phyloP scores from a whole-genome alignment of 1,140 invertebrate species.

The Papilio polytes region DNA sequence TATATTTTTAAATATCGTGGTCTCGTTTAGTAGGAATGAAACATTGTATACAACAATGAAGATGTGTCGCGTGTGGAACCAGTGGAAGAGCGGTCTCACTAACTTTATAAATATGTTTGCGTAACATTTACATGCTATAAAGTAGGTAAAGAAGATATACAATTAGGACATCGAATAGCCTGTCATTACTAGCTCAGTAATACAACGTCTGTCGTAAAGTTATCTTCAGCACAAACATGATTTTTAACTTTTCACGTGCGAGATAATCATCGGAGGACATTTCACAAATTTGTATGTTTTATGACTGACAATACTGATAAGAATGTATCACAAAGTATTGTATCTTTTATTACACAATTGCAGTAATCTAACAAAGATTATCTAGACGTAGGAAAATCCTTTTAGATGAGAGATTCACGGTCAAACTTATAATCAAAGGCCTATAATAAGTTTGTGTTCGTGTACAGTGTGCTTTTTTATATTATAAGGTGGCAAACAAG shows the following conservation, averaged over 20 bases:
- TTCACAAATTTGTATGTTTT: neutral
- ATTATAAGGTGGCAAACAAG: too few relatives aligned
- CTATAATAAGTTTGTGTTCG: neutral
- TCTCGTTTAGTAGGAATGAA: neutral
- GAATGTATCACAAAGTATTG: neutral
- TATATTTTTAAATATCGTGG: neutral
- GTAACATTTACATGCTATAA: neutral
- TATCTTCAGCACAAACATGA: neutral
- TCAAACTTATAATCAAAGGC: too few relatives aligned
- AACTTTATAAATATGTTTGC: neutral
- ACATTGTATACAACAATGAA: neutral
- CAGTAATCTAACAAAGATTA: neutral
- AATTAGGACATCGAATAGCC: neutral
- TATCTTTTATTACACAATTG: constrained; percentile 7
- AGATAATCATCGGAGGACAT: neutral
- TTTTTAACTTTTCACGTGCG: constrained; percentile 6
- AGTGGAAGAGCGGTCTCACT: neutral
- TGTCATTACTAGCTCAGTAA: neutral
- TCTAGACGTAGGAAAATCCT: neutral
- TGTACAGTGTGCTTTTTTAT: neutral
- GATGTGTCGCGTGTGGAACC: neutral
- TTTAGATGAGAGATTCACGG: neutral
- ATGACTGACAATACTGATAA: neutral
- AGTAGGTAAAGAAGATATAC: neutral
- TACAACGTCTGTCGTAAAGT: constrained; percentile 2